A percentile compares a stretch with the other conserved stretches of the same genome.
Evolutionary conservation across 2,888 invertebrate species (phyloP).

Genomic region (Monoplex corrugatus): DNA sequence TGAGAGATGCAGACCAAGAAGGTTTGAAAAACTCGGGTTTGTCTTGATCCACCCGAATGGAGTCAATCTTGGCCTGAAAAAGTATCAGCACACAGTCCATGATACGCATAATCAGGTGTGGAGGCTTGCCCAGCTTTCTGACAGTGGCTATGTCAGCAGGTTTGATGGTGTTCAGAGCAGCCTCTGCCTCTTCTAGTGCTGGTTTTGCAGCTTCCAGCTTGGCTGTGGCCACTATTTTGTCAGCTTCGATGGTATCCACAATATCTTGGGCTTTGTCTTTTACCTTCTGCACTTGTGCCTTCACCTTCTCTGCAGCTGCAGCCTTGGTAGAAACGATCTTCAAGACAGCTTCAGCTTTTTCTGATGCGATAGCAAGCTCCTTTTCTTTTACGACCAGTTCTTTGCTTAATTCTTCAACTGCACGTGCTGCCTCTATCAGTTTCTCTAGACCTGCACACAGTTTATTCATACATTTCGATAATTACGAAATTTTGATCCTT

Average conservation of each 20-base stretch:
- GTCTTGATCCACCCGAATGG: constrained; percentile 87
- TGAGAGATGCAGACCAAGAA: constrained; percentile 97
- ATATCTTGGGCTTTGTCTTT: constrained; percentile 80
- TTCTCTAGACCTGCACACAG: constrained; percentile 77
- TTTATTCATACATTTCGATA: too few relatives aligned
- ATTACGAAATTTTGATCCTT: too few relatives aligned
- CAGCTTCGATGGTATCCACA: constrained; percentile 78
- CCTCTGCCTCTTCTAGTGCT: constrained; percentile 79
- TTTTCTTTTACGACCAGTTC: constrained; percentile 92
- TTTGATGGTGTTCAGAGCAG: constrained; percentile 80
- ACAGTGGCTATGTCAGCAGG: constrained; percentile 80
- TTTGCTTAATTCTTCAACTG: constrained; percentile 89
- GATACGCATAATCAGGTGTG: constrained; percentile 81
- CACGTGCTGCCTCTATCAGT: constrained; percentile 80
- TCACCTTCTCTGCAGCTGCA: constrained; percentile 79
- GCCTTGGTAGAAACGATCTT: constrained; percentile 80
- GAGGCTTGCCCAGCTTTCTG: constrained; percentile 81
- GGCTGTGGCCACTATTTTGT: constrained; percentile 76
- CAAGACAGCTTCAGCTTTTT: constrained; percentile 88
- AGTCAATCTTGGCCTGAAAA: constrained; percentile 78
- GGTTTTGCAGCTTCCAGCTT: constrained; percentile 80
- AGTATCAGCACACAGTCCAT: constrained; percentile 80
- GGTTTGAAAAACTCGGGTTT: constrained; percentile 90
- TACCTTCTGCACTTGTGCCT: constrained; percentile 78
- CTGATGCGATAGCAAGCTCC: constrained; percentile 90